Evolutionary conservation across 2,888 invertebrate genomes (phyloP), one percentile per base, ranked within the genome.

Genomic region (Phortica magna): DNA sequence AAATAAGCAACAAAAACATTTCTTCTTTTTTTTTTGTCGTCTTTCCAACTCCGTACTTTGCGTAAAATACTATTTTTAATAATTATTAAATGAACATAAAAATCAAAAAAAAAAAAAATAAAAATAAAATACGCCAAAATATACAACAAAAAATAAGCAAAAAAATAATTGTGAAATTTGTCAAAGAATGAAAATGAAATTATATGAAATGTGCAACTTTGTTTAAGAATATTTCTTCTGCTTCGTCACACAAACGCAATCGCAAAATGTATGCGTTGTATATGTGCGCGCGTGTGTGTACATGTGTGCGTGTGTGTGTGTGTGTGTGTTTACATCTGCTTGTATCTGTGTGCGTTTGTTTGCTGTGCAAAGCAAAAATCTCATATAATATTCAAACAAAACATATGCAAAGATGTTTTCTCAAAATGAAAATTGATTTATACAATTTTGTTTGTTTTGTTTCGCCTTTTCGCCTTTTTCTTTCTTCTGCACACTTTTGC

Each of bases 121-220:
- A n/a, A 65, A 79, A 57, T 57, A 76, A 78, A 77, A 81, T n/a
- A n/a, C n/a, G n/a, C 73, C 78, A 74, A 78, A 80, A 79, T 31
- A 31, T 31, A 31, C 31, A 31, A n/a, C n/a, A n/a, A n/a, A n/a
- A n/a, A n/a, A n/a, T n/a, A n/a, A n/a, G n/a, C n/a, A n/a, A n/a
- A n/a, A n/a, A n/a, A n/a, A n/a, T n/a, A n/a, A n/a, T n/a, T n/a
- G n/a, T n/a, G n/a, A n/a, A n/a, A 31, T 31, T 31, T 31, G 3
- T 31, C 2, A 31, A 31, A 31, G 31, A 31, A 31, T 31, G 31
- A 31, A 31, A 31, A 31, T 4, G 31, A 31, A 31, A 31, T 31
- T 31, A 31, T 4, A 31, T 4, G 3, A 31, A 31, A 31, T 31
- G 31, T 31, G 31, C 31, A 31, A 31, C 31, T 31, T 31, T 31